Evolutionary conservation across 2,888 invertebrate genomes (phyloP), one percentile per base, ranked within the genome.

Genomic region (Agelastica alni): DNA sequence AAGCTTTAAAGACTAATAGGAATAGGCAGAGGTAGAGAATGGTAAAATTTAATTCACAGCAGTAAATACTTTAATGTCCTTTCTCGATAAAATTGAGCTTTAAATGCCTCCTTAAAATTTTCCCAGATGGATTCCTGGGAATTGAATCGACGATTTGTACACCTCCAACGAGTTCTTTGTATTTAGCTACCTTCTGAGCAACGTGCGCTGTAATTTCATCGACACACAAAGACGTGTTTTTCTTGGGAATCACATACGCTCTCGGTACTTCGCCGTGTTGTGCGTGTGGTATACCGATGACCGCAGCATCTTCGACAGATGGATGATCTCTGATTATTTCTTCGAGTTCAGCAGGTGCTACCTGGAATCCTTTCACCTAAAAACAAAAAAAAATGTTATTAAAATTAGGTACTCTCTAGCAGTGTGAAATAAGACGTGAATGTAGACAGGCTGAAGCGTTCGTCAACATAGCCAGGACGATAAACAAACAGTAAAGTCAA

Each of bases 291-390:
- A 89, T 75, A 0, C 93, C 93, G 54, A 93, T 80, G 0, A 96
- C 93, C 0, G 89, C 94, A 0, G 87, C 91, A 66, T 96, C 95
- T 9, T 80, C 74, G 1, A 96, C 81, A 17, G 81, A 82, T 0
- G 90, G 87, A 74, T 91, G 88, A 34, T 82, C 81, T 54, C 88
- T 81, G 1, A 93, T 69, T 3, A 90, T 67, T 42, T 81, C 85
- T 75, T 95, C 94, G 18, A 95, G 73, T 75, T 95, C 95, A 1
- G 94, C 93, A 14, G 95, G 95, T 6, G 94, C 85, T 4, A 95
- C 93, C 84, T 92, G 84, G 67, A 37, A 59, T 12, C 59, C 59
- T 43, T 59, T 59, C 12, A 59, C 59, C 59, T 59, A 20, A 9
- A 49, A 53, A 26, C 3, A 39, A 13, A 39, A 0, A 6, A 16